Percentiles rank a stretch among this genome's conserved stretches.
phyloP scores from a whole-genome alignment of 2,888 invertebrate genomes.

The Zhengitettix transpicula region DNA sequence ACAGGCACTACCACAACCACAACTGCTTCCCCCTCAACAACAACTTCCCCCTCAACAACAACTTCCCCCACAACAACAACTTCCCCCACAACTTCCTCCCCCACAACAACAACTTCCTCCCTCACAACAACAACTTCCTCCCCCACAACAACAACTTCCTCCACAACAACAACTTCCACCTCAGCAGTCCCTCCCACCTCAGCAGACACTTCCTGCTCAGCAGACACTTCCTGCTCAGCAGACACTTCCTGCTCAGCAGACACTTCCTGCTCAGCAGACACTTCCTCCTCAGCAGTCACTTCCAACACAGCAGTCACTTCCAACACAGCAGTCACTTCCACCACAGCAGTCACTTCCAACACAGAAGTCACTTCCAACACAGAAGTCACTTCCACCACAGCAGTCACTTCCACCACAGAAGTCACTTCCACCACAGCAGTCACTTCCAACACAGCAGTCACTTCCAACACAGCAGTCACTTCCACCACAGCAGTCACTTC shows the following conservation, averaged over 20 bases:
- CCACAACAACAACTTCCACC: background rate
- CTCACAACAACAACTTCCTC: slow-evolving; percentile 11
- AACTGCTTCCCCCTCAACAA: slow-evolving; percentile 10
- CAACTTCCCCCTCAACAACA: too few relatives aligned
- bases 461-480: slow-evolving; percentile 8
- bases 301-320: background rate
- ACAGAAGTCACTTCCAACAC: too few relatives aligned
- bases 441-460: background rate
- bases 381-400: too few relatives aligned
- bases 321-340: background rate
- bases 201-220: too few relatives aligned
- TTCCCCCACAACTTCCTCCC: too few relatives aligned
- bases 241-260: too few relatives aligned
- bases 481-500: slow-evolving; percentile 3
- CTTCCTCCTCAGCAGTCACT: slow-evolving; percentile 7
- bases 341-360: too few relatives aligned
- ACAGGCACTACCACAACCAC: slow-evolving; percentile 3
- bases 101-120: too few relatives aligned
- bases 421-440: slow-evolving; percentile 10
- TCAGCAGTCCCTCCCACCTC: background rate
- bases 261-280: slow-evolving; percentile 7
- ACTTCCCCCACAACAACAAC: too few relatives aligned
- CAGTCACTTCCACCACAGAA: slow-evolving; percentile 2
- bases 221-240: too few relatives aligned
- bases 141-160: slow-evolving; percentile 4